These are phyloP conservation scores for Drosophila rellima DNA, from an alignment of 2,888 invertebrate species.

Conservation along the genomic window DNA sequence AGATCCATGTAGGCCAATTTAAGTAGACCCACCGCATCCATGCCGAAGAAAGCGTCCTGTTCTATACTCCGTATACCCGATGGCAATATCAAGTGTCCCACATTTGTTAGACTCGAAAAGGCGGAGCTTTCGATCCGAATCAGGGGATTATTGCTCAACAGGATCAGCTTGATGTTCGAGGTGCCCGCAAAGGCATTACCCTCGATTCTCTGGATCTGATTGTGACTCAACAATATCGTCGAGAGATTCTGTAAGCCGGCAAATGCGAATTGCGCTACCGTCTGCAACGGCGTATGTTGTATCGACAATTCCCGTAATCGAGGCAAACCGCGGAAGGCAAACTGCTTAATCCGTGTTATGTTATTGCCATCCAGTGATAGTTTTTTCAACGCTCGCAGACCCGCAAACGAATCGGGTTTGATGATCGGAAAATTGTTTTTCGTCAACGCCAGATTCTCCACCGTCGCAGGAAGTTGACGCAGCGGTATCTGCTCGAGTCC, in stretches of 20 bases:
- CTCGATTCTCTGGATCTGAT: slow-evolving; percentile 90
- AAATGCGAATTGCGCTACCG: slow-evolving; percentile 93
- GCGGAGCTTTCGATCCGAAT: slow-evolving; percentile 93
- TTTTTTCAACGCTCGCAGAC: slow-evolving; percentile 92
- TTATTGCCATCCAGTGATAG: slow-evolving; percentile 95
- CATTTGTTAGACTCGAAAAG: slow-evolving; percentile 93
- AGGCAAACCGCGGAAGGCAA: slow-evolving; percentile 94
- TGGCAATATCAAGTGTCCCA: slow-evolving; percentile 93
- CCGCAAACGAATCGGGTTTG: slow-evolving; percentile 93
- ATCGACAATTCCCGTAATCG: slow-evolving; percentile 93
- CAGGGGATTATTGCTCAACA: slow-evolving; percentile 94
- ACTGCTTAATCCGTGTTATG: slow-evolving; percentile 92
- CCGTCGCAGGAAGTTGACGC: slow-evolving; percentile 90
- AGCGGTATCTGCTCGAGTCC: slow-evolving; percentile 92
- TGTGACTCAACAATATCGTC: slow-evolving; percentile 89
- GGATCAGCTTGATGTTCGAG: slow-evolving; percentile 92
- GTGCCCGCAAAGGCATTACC: slow-evolving; percentile 95
- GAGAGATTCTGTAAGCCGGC: slow-evolving; percentile 93
- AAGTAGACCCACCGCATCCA: slow-evolving; percentile 93
- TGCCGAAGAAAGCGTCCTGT: slow-evolving; percentile 92
- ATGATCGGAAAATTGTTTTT: slow-evolving; percentile 94
- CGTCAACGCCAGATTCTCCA: slow-evolving; percentile 94
- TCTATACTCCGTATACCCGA: slow-evolving; percentile 92
- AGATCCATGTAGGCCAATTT: slow-evolving; percentile 95
- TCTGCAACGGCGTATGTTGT: slow-evolving; percentile 93